phyloP scores from a whole-genome alignment of 2,797 vertebrate species.

The Coreius guichenoti region DNA sequence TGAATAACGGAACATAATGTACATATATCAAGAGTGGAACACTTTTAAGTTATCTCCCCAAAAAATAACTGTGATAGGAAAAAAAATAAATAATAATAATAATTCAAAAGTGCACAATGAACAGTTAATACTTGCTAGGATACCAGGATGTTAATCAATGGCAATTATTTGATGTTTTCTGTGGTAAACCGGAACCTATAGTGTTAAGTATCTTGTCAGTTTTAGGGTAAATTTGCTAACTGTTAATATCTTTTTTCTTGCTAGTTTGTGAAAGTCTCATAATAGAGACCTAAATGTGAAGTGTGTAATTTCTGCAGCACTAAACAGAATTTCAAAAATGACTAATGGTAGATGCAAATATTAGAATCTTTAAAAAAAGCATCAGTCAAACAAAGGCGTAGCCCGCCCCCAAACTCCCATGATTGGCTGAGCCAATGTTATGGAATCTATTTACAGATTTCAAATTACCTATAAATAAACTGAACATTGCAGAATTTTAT shows the following conservation, averaged over 20 bases:
- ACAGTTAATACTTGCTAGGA: not conserved
- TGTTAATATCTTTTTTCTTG: not conserved
- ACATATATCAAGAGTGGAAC: slow-evolving; percentile 11
- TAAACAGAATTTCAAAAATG: not conserved
- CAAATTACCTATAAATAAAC: not conserved
- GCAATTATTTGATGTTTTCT: not conserved
- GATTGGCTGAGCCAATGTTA: not conserved
- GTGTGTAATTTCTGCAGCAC: not conserved
- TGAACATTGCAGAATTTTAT: not conserved
- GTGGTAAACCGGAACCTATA: not conserved
- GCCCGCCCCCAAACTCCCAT: not conserved
- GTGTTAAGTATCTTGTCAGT: slow-evolving; percentile 9
- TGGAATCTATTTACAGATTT: not conserved
- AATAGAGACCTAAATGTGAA: not conserved
- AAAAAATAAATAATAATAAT: not conserved
- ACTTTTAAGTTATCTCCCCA: not conserved
- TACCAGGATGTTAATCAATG: not conserved
- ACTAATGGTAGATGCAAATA: not conserved
- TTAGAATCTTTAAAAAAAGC: no score
- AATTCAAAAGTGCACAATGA: slow-evolving; percentile 25
- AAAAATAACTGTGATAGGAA: not conserved
- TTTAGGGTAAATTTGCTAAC: not conserved
- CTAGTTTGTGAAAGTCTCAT: not conserved
- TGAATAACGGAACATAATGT: slow-evolving; percentile 16
- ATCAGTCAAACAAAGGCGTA: not conserved